A percentile compares a stretch with the other conserved stretches of the same genome.
These are phyloP conservation scores for Sinella curviseta DNA, from an alignment of 1,140 invertebrate species.

Conservation along the genomic window DNA sequence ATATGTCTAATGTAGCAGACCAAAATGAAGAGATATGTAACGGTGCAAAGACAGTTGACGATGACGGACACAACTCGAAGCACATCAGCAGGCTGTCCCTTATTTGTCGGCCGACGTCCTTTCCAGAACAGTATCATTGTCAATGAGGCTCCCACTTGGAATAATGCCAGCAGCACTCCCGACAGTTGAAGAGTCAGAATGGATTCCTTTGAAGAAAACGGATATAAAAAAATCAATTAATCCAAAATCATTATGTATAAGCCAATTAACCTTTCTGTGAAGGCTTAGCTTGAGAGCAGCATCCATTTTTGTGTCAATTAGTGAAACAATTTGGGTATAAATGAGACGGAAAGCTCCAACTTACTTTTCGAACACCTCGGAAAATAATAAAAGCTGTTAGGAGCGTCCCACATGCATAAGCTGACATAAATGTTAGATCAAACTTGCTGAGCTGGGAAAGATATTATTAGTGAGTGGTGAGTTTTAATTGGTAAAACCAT, in stretches of 20 bases:
- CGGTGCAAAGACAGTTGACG: background rate
- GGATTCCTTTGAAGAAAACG: slow-evolving; percentile 8
- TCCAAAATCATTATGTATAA: background rate
- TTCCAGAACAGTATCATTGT: slow-evolving; percentile 20
- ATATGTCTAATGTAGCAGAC: slow-evolving; percentile 21
- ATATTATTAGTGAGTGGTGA: background rate
- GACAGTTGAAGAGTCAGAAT: background rate
- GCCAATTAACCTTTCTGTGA: too few species aligned
- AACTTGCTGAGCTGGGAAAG: slow-evolving; percentile 22
- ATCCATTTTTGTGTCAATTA: too few species aligned
- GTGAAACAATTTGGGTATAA: background rate
- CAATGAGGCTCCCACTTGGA: background rate
- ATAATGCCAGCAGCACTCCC: background rate
- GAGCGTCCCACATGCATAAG: slow-evolving; percentile 28
- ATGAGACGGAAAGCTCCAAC: background rate
- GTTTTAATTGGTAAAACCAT: background rate
- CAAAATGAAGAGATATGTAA: slow-evolving; percentile 19
- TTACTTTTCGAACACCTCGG: slow-evolving; percentile 26
- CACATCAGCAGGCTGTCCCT: background rate
- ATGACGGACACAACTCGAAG: background rate
- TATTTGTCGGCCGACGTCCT: background rate
- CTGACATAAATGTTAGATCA: slow-evolving; percentile 27
- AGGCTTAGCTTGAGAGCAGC: too few species aligned
- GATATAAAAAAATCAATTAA: background rate
- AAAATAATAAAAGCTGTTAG: slow-evolving; percentile 31